Percentiles rank a stretch among this genome's conserved stretches.
phyloP scores from a whole-genome alignment of 1,140 invertebrate genomes.

The Neodiprion pinetum region DNA sequence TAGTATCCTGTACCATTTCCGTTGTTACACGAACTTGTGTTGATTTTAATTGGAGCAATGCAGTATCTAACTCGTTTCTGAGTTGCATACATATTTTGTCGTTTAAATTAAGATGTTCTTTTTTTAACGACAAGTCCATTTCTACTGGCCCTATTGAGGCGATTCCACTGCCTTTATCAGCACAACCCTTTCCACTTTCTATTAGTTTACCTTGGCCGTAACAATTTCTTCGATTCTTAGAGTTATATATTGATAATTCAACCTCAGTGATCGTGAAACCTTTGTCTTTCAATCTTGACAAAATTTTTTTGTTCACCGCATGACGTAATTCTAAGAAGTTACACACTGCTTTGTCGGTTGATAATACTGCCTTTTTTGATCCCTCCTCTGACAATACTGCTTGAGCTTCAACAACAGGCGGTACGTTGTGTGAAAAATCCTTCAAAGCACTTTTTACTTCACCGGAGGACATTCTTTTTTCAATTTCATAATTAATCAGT shows the following conservation, averaged over 20 bases:
- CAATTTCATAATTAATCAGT: neutral
- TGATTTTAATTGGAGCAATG: constrained; percentile 9
- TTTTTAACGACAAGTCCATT: constrained; percentile 8
- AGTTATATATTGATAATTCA: constrained; percentile 30
- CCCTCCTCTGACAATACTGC: constrained; percentile 17
- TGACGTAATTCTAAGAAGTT: constrained; percentile 27
- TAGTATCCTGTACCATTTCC: constrained; percentile 9
- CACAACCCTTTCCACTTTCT: constrained; percentile 17
- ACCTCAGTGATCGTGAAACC: constrained; percentile 28
- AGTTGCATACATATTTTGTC: constrained; percentile 17
- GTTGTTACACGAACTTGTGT: neutral
- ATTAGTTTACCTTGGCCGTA: constrained; percentile 28
- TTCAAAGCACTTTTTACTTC: neutral
- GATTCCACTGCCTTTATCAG: constrained; percentile 11
- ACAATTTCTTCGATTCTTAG: constrained; percentile 25
- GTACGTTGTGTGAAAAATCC: constrained; percentile 15
- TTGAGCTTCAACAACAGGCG: constrained; percentile 22
- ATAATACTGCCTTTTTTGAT: constrained; percentile 16
- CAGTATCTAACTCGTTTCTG: constrained; percentile 8
- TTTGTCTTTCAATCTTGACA: constrained; percentile 22
- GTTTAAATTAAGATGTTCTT: neutral
- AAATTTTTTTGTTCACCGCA: constrained; percentile 23
- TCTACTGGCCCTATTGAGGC: constrained; percentile 9
- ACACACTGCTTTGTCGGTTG: constrained; percentile 24
- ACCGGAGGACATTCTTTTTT: neutral